Evolutionary conservation across 2,888 invertebrate genomes (phyloP).

Genomic region (Melanostoma scalare): DNA sequence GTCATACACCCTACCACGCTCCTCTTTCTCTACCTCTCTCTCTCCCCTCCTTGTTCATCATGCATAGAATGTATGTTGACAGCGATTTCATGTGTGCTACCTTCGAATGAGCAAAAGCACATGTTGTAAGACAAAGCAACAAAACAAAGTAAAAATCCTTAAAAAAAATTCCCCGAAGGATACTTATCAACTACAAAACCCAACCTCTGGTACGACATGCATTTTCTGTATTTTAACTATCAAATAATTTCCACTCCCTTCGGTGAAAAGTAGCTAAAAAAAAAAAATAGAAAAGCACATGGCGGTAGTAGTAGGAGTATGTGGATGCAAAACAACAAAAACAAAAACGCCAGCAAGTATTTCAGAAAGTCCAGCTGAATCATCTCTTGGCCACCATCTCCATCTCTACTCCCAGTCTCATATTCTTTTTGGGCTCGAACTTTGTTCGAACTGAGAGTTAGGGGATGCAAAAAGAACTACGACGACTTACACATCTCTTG

Average conservation of each 20-base stretch:
- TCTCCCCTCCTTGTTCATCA: neutral
- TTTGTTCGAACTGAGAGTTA: constrained; percentile 4
- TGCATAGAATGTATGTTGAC: constrained; percentile 54
- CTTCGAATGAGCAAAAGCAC: constrained; percentile 27
- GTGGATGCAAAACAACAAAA: constrained; percentile 33
- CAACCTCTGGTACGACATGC: constrained; percentile 49
- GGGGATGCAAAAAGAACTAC: constrained; percentile 55
- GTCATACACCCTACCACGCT: no score
- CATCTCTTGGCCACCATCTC: constrained; percentile 31
- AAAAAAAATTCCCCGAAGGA: constrained; percentile 60
- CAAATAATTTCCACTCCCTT: constrained; percentile 59
- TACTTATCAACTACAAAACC: constrained; percentile 67
- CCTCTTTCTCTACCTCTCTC: neutral
- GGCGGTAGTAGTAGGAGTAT: neutral
- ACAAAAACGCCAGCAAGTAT: constrained; percentile 39
- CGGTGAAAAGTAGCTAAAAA: constrained; percentile 28
- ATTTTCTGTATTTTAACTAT: constrained; percentile 69
- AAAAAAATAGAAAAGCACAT: constrained; percentile 11
- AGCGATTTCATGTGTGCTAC: constrained; percentile 55
- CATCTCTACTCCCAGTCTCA: neutral
- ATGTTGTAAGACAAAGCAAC: constrained; percentile 2
- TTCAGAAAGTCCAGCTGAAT: constrained; percentile 63
- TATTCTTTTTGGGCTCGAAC: constrained; percentile 58
- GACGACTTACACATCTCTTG: constrained; percentile 64
- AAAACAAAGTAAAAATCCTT: constrained; percentile 39